Evolutionary conservation across 2,797 vertebrate species (phyloP).

Genomic region (Schizothorax lantsangensis): DNA sequence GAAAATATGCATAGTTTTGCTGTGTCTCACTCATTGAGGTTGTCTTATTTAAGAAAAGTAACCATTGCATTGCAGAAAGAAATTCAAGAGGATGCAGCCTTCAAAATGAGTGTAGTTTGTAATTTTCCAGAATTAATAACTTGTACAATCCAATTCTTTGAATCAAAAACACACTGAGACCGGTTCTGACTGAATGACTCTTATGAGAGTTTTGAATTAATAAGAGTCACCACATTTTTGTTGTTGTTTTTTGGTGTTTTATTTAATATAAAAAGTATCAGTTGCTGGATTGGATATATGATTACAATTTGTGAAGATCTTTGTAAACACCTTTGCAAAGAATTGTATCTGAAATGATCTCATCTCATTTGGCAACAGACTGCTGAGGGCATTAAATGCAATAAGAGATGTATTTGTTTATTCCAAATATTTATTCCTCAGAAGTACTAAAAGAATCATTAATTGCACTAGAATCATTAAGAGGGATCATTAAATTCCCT

Average conservation of each 20-base stretch:
- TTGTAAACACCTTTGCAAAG: conserved; percentile 3
- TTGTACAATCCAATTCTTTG: neutral
- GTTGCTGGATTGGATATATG: neutral
- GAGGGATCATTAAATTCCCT: conserved; percentile 6
- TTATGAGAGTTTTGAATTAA: no score
- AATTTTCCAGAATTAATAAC: no score
- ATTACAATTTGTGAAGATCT: neutral
- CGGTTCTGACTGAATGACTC: no score
- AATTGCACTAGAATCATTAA: conserved; percentile 15
- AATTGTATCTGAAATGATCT: neutral
- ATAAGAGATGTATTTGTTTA: conserved; percentile 11
- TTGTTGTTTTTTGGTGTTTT: no score
- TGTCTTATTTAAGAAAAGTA: neutral
- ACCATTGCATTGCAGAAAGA: neutral
- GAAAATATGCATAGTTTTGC: neutral
- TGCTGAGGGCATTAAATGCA: neutral
- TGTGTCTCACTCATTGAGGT: neutral
- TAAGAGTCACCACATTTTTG: no score
- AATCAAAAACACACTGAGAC: neutral
- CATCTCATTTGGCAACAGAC: neutral
- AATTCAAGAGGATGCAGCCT: neutral
- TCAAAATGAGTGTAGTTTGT: neutral
- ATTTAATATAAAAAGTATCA: no score
- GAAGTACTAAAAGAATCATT: conserved; percentile 20
- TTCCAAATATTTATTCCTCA: conserved; percentile 8